These are phyloP conservation scores for Probosciger aterrimus DNA, from an alignment of 2,113 vertebrate species.

Conservation along the genomic window DNA sequence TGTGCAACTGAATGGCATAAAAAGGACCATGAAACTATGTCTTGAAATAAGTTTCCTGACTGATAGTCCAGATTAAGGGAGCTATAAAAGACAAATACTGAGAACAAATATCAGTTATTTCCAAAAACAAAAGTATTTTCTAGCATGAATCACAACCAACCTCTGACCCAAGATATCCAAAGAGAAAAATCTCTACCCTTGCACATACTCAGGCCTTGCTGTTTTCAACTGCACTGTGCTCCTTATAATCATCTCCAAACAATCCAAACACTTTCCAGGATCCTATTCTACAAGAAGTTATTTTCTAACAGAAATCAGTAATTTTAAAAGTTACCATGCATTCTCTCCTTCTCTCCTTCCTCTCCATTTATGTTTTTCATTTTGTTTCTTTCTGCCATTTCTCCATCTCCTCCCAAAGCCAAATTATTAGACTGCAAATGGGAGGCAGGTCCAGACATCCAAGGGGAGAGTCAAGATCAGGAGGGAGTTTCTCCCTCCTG, in stretches of 20 bases:
- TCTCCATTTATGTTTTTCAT: not conserved
- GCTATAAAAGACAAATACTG: slow-evolving; percentile 50
- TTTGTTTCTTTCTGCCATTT: not conserved
- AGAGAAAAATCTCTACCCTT: not conserved
- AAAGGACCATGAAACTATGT: slow-evolving; percentile 52
- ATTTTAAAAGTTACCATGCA: not conserved
- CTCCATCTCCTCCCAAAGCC: not conserved
- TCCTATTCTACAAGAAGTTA: not conserved
- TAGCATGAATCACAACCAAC: slow-evolving; percentile 18
- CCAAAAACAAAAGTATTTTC: slow-evolving; percentile 21
- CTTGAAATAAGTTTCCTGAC: slow-evolving; percentile 59
- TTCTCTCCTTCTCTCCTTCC: not conserved
- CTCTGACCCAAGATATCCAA: not conserved
- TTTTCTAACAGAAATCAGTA: not conserved
- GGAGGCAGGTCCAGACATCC: slow-evolving; percentile 55
- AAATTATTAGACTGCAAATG: slow-evolving; percentile 1
- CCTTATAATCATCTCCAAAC: slow-evolving; percentile 35
- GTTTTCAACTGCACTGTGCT: slow-evolving; percentile 27
- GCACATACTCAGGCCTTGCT: not conserved
- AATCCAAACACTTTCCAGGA: slow-evolving; percentile 22
- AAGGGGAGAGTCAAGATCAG: slow-evolving; percentile 24
- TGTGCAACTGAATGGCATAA: not conserved
- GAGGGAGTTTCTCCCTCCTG: not conserved
- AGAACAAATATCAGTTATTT: slow-evolving; percentile 48
- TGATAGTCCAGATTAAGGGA: slow-evolving; percentile 37